Percentiles rank a stretch among this genome's conserved stretches.
Evolutionary conservation across 2,888 invertebrate genomes (phyloP).

Genomic region (Clanis bilineata): DNA sequence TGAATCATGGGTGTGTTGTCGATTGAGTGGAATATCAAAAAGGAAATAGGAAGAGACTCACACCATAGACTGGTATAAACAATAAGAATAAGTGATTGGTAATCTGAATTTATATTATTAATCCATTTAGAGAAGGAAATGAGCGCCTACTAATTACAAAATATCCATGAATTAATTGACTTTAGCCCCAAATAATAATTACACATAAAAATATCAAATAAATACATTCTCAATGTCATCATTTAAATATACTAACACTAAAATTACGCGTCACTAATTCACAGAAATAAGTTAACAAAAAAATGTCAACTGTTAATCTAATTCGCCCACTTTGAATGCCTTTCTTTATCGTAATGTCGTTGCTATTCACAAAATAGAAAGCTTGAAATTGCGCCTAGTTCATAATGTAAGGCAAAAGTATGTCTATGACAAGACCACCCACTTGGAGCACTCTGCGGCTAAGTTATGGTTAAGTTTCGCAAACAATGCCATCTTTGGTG

Average conservation of each 20-base stretch:
- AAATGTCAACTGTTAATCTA: conserved; percentile 10
- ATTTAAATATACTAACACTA: not conserved
- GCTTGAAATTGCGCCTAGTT: conserved; percentile 14
- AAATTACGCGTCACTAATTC: not conserved
- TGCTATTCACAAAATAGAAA: conserved; percentile 12
- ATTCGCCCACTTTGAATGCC: conserved; percentile 9
- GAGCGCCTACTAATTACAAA: too few species aligned
- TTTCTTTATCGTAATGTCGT: not conserved
- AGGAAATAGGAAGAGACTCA: too few species aligned
- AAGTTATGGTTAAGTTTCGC: conserved; percentile 71
- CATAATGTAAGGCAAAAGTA: conserved; percentile 15
- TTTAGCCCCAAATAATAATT: not conserved
- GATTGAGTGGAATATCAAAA: too few species aligned
- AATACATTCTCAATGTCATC: not conserved
- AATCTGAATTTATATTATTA: too few species aligned
- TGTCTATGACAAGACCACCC: conserved; percentile 57
- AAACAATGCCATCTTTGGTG: conserved; percentile 70
- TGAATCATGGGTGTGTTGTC: too few species aligned
- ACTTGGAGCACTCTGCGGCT: conserved; percentile 51
- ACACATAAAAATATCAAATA: not conserved
- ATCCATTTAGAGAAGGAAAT: too few species aligned
- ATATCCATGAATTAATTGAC: too few species aligned
- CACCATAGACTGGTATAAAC: too few species aligned
- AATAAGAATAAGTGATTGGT: too few species aligned
- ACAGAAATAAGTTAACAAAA: not conserved